Base-by-base conservation (phyloP, 2,888 invertebrate genomes). In the Carpatolechia fugitivella region DNA sequence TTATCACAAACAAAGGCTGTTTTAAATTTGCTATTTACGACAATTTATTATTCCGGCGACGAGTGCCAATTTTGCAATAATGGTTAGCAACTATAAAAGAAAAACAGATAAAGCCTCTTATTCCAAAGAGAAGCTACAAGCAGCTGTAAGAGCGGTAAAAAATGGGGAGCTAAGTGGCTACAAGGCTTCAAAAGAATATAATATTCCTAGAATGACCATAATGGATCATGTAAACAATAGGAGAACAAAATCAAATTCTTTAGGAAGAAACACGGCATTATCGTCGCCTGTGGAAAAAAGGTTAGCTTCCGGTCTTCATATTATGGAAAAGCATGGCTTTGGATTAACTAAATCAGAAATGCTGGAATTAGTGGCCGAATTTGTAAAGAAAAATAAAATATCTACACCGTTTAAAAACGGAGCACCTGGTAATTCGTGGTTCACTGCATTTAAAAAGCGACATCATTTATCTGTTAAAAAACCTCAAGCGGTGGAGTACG, bases 311-410 rank as follows among this genome's bases (percentile, higher is more conserved):
- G n/a, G n/a, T n/a, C 40, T 60, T 11, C 54, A 56, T 14, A 3
- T 49, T 3, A 61, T 57, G 57, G 59, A 59, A 48, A 61, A 55
- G 40, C 24, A 59, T 56, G 61, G 61, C 14, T 57, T 61, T 55
- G 61, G 57, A 4, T 33, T 61, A 29, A 58, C 35, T 20, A 54
- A 41, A 52, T 5, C 33, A 33, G 54, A 61, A 55, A 10, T 57
- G 10, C 29, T 61, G 29, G 55, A 52, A 13, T 36, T 55, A 38
- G 52, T 59, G 8, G 51, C 16, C 1, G 30, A 52, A 13, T 59
- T 38, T 46, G 50, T 59, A 7, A 31, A 20, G 2, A 16, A 47
- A 35, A 60, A 58, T 30, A 14, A 44, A 3, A 33, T 57, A 33
- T 24, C 29, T n/a, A 55, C 53, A 7, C 44, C 44, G 6, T 60